Evolutionary conservation across 2,113 vertebrate genomes (phyloP).

Genomic region (Gambusia affinis): DNA sequence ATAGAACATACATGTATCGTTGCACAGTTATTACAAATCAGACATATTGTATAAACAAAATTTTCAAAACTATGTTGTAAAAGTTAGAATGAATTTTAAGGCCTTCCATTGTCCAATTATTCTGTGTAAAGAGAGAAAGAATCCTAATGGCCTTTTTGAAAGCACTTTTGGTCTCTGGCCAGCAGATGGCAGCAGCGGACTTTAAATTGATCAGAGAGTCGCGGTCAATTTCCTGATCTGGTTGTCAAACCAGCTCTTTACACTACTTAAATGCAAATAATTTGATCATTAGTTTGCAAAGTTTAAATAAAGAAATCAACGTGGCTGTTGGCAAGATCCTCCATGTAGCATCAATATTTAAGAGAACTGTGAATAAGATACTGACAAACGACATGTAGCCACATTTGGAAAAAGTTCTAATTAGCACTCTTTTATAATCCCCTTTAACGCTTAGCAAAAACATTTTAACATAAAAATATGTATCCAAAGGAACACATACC

Average conservation of each 20-base stretch:
- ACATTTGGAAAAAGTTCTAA: neutral
- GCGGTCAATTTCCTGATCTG: neutral
- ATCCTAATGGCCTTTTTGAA: neutral
- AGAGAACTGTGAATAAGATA: neutral
- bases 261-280: neutral
- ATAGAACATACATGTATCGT: neutral
- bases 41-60: neutral
- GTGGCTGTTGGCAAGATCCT: neutral
- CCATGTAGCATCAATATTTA: neutral
- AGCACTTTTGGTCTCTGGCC: neutral
- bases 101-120: neutral
- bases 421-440: neutral
- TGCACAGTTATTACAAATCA: neutral
- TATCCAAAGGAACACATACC: neutral
- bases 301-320: neutral
- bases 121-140: neutral
- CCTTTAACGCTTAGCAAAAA: neutral
- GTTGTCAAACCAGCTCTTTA: neutral
- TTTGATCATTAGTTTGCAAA: neutral
- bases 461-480: neutral
- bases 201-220: neutral
- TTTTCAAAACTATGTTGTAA: neutral
- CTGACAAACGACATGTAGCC: neutral
- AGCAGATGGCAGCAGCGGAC: slow-evolving; percentile 8
- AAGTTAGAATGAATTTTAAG: neutral